Evolutionary conservation across 2,888 invertebrate genomes (phyloP), one percentile per base, ranked within the genome.

Genomic region (Orthonevra nobilis): DNA sequence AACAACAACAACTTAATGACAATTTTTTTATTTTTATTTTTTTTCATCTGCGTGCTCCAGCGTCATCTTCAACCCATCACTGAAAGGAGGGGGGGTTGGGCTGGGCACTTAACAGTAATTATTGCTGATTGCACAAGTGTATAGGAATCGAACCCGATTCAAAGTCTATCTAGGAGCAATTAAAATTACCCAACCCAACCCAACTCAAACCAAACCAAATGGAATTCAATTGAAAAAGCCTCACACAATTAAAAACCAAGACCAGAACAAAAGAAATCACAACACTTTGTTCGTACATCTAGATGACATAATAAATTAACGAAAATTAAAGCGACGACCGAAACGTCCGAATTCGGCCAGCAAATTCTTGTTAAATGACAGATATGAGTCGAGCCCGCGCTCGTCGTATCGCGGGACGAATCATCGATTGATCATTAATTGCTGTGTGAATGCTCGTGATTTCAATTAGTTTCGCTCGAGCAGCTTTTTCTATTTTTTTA

Each of bases 361-460:
- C 5, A 60, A 42, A 66, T 66, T 66, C 40, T 12, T 66, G 19
- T 44, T 61, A 48, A 66, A 68, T 73, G 54, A 61, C 66, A 42
- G 54, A 28, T 38, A 30, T 30, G 30, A 10, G n/a, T 19, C 17
- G n/a, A 50, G n/a, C n/a, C n/a, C n/a, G n/a, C n/a, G n/a, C n/a
- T n/a, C n/a, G n/a, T n/a, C n/a, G n/a, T n/a, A n/a, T n/a, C n/a
- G 19, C 4, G 44, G 58, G 20, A 20, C 15, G 30, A 20, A 54
- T n/a, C n/a, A n/a, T 56, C 73, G 79, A 73, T 79, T 66, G 66
- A 19, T 40, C 64, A 46, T 73, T 66, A 73, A 73, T 66, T 73
- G 60, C 54, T 73, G 52, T 79, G 66, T 68, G 79, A 68, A 79
- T 68, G 50, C 79, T 79, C 66, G 73, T 79, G 73, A 73, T 68